Evolutionary conservation across 2,113 vertebrate genomes (phyloP).

Genomic region (Eulemur rufifrons): DNA sequence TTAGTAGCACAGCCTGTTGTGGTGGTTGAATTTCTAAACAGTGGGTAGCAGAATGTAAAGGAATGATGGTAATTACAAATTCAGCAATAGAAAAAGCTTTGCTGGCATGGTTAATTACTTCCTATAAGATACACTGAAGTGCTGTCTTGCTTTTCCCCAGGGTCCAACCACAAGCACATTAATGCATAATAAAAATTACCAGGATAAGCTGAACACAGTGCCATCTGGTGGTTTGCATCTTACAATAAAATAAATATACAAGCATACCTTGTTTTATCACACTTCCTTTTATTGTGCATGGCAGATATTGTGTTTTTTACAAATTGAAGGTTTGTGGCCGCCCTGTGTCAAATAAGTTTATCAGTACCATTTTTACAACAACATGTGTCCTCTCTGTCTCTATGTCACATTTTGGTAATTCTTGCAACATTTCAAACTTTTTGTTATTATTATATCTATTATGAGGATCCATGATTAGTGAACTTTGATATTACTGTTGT

Average conservation of each 20-base stretch:
- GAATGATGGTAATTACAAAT: slow-evolving; percentile 33
- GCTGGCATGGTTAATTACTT: slow-evolving; percentile 58
- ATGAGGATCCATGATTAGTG: background rate
- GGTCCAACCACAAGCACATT: slow-evolving; percentile 21
- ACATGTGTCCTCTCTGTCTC: background rate
- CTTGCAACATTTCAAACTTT: background rate
- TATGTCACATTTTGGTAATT: background rate
- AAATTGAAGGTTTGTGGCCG: background rate
- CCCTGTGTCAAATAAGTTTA: background rate
- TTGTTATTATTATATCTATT: background rate
- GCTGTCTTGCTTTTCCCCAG: slow-evolving; percentile 20
- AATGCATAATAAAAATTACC: background rate
- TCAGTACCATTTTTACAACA: background rate
- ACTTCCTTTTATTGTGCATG: background rate
- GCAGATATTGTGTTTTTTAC: background rate
- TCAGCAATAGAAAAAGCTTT: slow-evolving; percentile 23
- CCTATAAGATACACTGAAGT: slow-evolving; percentile 33
- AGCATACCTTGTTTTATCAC: background rate
- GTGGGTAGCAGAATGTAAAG: slow-evolving; percentile 30
- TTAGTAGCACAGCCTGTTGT: slow-evolving; percentile 42
- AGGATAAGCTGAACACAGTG: background rate
- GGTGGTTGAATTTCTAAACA: slow-evolving; percentile 47
- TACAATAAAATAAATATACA: background rate
- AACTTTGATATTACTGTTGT: background rate
- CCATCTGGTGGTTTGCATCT: slow-evolving; percentile 22